Conservation (phyloP, 53 echinoderm and acorn worm species). For the Arbacia lixula region DNA sequence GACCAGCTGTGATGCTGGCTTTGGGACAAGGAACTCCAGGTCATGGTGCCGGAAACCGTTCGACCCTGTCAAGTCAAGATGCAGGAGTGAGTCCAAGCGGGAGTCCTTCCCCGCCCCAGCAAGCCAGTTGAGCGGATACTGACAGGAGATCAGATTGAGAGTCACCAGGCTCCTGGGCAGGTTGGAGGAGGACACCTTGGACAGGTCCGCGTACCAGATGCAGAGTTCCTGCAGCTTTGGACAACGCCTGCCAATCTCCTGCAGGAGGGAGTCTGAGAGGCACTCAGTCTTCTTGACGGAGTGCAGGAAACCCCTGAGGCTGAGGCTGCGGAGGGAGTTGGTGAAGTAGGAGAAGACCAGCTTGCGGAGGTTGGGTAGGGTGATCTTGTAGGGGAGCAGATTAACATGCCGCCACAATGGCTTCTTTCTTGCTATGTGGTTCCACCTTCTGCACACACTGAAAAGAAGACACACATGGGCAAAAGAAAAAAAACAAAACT, state of each 20-base stretch:
- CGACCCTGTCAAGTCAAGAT: constrained; percentile 49
- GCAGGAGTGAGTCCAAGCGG: constrained; percentile 35
- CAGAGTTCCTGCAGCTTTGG: constrained; percentile 62
- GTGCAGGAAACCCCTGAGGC: constrained; percentile 62
- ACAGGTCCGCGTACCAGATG: constrained; percentile 61
- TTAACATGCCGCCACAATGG: constrained; percentile 72
- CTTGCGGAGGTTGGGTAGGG: constrained; percentile 70
- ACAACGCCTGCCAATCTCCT: constrained; percentile 66
- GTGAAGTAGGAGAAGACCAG: constrained; percentile 79
- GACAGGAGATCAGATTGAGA: constrained; percentile 57
- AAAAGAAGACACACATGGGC: background rate
- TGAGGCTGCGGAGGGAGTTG: constrained; percentile 61
- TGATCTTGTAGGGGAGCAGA: constrained; percentile 61
- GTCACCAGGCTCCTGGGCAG: constrained; percentile 61
- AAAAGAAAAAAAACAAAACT: no score
- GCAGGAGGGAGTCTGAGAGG: constrained; percentile 72
- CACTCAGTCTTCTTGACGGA: constrained; percentile 78
- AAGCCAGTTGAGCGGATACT: constrained; percentile 59
- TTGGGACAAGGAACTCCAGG: constrained; percentile 43
- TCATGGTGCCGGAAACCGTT: constrained; percentile 65
- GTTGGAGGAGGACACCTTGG: constrained; percentile 43
- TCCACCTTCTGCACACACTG: constrained; percentile 84
- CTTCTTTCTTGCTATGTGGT: constrained; percentile 68
- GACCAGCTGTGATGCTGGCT: background rate
- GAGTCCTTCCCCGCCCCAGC: constrained; percentile 46